Evolutionary conservation across 1,140 invertebrate genomes (phyloP), one percentile per base, ranked within the genome.

Genomic region (Halyomorpha halys): DNA sequence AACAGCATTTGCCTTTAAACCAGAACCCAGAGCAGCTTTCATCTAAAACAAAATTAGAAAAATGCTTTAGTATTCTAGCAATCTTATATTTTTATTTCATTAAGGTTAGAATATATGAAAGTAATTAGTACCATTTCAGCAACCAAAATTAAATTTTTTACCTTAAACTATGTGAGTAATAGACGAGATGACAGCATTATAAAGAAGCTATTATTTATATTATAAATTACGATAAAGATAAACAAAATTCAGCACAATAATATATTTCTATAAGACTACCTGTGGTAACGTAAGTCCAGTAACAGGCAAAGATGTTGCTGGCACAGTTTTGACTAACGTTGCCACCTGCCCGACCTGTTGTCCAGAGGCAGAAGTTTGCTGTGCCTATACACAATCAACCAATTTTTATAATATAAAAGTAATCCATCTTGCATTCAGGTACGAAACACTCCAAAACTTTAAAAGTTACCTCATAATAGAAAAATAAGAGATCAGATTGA

Each of bases 311-410:
- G 67, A 67, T 14, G 70, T 69, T 6, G 77, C 75, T 4, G 78
- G 76, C 0, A 80, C 76, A 0, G 82, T 75, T 71, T 84, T 85
- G 0, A 84, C 83, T 23, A 84, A 72, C 1, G 81, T 82, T 0
- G 81, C 78, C 3, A 82, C 80, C 47, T 74, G 68, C n/a, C 68
- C 62, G 15, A 65, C 44, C 27, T 30, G 27, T 72, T 72, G 25
- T 69, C 72, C 73, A 0, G 80, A 77, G 1, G 74, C 74, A 3
- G 76, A 74, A 4, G 76, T 71, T 61, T 80, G 74, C 60, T 71
- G 70, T n/a, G 69, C 69, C 65, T 69, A 68, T 56, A 68, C 25
- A 66, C 5, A 65, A 39, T 63, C 8, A 60, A 11, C 47, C 19
- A 39, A 13, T 39, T 13, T 39, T 39, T 39, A 39, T 39, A 11